phyloP scores from a whole-genome alignment of 2,888 invertebrate species.

The Pollenia angustigena region DNA sequence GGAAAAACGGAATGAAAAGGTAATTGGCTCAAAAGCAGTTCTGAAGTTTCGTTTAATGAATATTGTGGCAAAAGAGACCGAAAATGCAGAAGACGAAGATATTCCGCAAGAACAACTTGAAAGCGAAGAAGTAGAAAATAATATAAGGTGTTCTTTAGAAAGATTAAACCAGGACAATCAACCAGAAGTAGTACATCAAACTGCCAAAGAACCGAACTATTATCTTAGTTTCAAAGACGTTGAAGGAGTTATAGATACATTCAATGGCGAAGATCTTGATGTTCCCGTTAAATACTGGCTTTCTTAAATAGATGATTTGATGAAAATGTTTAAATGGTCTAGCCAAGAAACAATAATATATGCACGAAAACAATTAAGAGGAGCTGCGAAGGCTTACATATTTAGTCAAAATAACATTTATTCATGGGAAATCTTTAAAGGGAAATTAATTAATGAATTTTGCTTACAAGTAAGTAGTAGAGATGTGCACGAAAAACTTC shows the following conservation, averaged over 20 bases:
- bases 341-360: no score
- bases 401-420: neutral
- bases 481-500: neutral
- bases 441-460: neutral
- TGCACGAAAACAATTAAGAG: no score
- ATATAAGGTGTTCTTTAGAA: no score
- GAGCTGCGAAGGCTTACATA: no score
- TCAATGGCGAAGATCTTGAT: neutral
- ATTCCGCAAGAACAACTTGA: neutral
- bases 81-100: constrained; percentile 1
- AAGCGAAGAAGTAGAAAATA: neutral
- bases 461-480: neutral
- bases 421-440: neutral
- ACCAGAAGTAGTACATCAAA: neutral
- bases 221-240: constrained; percentile 8
- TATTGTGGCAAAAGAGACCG: neutral
- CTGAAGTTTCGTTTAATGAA: neutral
- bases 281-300: no score
- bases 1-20: neutral
- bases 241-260: neutral
- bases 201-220: neutral
- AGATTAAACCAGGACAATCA: neutral
- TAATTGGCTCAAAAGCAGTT: neutral
- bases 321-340: no score
- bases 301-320: no score